These are phyloP conservation scores for Diuraphis noxia DNA, from an alignment of 1,140 invertebrate genomes.

Conservation along the genomic window DNA sequence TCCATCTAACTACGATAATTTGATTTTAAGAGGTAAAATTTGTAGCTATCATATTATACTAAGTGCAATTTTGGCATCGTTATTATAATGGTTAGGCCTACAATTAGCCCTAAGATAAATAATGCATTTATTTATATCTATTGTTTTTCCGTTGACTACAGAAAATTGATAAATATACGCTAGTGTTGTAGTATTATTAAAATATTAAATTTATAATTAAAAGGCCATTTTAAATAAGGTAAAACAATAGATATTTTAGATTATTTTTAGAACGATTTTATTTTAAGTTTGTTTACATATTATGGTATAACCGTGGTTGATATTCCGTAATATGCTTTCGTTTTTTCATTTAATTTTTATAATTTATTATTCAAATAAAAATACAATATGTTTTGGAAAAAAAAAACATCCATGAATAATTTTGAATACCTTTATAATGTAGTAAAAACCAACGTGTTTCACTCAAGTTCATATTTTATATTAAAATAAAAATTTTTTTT, in stretches of 20 bases:
- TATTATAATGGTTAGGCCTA: background rate
- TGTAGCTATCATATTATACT: background rate
- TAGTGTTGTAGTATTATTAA: background rate
- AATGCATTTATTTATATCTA: background rate
- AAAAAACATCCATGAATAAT: background rate
- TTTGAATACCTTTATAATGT: background rate
- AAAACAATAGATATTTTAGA: background rate
- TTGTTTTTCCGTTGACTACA: background rate
- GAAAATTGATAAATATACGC: background rate
- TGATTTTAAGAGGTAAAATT: background rate
- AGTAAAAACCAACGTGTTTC: background rate
- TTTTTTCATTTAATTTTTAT: too few species aligned
- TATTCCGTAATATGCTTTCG: too few species aligned
- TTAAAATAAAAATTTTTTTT: background rate
- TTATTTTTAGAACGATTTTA: background rate
- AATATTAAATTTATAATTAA: background rate
- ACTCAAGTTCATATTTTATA: background rate
- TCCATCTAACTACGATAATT: background rate
- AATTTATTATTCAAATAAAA: background rate
- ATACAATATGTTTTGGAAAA: background rate
- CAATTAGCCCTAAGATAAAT: background rate
- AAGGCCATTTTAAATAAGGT: background rate
- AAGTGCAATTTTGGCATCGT: background rate
- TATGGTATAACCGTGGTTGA: too few species aligned
- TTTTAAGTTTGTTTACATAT: background rate